A percentile compares a stretch with the other conserved stretches of the same genome.
Conservation (phyloP, 2,113 vertebrate genomes). For the Pollachius pollachius region DNA sequence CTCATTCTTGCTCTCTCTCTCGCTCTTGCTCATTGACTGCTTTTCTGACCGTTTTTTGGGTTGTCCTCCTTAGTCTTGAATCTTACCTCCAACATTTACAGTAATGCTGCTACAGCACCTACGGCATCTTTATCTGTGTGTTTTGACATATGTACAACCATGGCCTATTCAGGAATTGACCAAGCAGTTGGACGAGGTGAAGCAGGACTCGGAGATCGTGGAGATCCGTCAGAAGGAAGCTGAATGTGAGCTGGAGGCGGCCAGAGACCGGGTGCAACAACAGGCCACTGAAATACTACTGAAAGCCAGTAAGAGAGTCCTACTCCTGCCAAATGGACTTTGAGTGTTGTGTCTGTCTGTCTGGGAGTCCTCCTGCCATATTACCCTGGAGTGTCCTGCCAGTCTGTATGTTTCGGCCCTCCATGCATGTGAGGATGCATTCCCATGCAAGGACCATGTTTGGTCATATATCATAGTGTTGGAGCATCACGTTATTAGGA, state of each 20-base stretch:
- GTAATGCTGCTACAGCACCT: too few species aligned
- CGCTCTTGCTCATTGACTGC: too few species aligned
- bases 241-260: conserved; percentile 91
- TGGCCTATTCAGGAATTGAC: conserved; percentile 81
- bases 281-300: conserved; percentile 95
- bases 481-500: too few species aligned
- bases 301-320: conserved; percentile 88
- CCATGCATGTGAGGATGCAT: too few species aligned
- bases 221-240: conserved; percentile 94
- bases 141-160: too few species aligned
- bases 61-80: too few species aligned
- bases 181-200: conserved; percentile 93
- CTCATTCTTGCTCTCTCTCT: background rate
- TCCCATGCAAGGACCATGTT: too few species aligned
- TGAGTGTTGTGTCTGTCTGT: conserved; percentile 4
- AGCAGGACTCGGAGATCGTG: conserved; percentile 90
- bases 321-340: too few species aligned
- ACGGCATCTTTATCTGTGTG: too few species aligned
- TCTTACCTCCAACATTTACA: too few species aligned
- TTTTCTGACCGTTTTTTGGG: too few species aligned
- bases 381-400: background rate
- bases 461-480: too few species aligned
- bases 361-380: background rate
- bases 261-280: conserved; percentile 90
- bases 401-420: background rate